phyloP scores from a whole-genome alignment of 1,140 invertebrate species.

The Macrobrachium nipponense region DNA sequence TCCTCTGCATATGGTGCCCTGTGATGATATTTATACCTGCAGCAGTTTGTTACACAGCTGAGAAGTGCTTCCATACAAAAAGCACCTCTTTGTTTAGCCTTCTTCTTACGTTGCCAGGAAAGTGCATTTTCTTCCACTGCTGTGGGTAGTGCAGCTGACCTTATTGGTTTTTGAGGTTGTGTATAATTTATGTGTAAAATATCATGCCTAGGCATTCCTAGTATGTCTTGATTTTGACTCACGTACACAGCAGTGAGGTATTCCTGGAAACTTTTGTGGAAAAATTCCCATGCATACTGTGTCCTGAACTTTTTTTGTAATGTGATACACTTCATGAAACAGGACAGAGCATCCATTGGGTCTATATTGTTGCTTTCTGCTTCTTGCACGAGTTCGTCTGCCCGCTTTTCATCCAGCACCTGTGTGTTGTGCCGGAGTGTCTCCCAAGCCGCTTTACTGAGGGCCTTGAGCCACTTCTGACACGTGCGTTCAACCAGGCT shows the following conservation, averaged over 20 bases:
- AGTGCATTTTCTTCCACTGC: no score
- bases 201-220: no score
- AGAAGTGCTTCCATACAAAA: no score
- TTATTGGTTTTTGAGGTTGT: no score
- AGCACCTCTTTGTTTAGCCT: no score
- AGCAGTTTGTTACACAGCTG: no score
- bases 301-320: background rate
- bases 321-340: background rate
- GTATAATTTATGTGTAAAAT: no score
- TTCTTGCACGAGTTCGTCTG: background rate
- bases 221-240: background rate
- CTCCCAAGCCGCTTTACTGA: constrained; percentile 7
- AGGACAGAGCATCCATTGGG: constrained; percentile 15
- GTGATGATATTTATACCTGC: no score
- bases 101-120: no score
- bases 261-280: constrained; percentile 14
- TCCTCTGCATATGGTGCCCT: no score
- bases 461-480: background rate
- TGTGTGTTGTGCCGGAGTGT: background rate
- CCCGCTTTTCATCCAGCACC: background rate
- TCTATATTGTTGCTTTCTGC: background rate
- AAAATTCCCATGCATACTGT: background rate
- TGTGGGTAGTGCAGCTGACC: no score
- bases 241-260: background rate
- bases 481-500: background rate